Evolutionary conservation across 2,888 invertebrate genomes (phyloP), one percentile per base, ranked within the genome.

Genomic region (Orthonychiurus folsomi): DNA sequence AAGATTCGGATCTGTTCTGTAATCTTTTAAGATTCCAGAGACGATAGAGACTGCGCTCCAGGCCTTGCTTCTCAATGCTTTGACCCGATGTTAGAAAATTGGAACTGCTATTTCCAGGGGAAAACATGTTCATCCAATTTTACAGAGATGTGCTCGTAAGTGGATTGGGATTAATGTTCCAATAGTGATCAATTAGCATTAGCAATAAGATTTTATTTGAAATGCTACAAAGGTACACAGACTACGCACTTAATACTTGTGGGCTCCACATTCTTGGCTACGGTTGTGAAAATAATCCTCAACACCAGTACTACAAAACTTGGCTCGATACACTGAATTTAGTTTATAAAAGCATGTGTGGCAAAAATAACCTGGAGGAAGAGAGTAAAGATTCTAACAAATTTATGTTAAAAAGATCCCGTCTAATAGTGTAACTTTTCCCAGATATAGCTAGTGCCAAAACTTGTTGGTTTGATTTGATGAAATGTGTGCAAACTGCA

Each of bases 321-420:
- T 52, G 52, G 52, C 52, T 47, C 48, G 48, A 12, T 12, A 15
- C 48, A 47, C n/a, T 52, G 52, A n/a, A 77, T 88, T 9, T 5
- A 37, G 9, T 37, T 9, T 37, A 37, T 37, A 15, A 37, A 37
- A 37, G 15, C 9, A 37, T 37, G 5, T 37, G 37, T 15, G 37
- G 37, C 5, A 37, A 37, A 37, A 37, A 5, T 37, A 15, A 37
- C n/a, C n/a, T n/a, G n/a, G n/a, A n/a, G n/a, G n/a, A n/a, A n/a
- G n/a, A n/a, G n/a, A n/a, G n/a, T n/a, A n/a, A n/a, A n/a, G n/a
- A n/a, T n/a, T n/a, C n/a, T n/a, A n/a, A n/a, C n/a, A n/a, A n/a
- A n/a, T n/a, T n/a, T n/a, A n/a, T n/a, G n/a, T n/a, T n/a, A n/a
- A n/a, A n/a, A n/a, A n/a, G n/a, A n/a, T n/a, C n/a, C n/a, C n/a